These are phyloP conservation scores for Ammodytes marinus DNA, from an alignment of 2,113 vertebrate genomes.

Conservation along the genomic window DNA sequence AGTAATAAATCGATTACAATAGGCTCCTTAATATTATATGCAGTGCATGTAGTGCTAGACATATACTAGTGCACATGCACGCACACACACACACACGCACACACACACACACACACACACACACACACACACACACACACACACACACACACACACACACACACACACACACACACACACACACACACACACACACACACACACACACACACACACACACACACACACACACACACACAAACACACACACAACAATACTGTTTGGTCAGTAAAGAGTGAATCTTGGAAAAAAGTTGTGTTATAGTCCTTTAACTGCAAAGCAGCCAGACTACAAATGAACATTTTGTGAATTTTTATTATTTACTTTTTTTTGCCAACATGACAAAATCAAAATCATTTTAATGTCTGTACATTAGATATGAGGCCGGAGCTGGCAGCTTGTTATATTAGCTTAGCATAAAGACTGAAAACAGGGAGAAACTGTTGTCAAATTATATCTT, in stretches of 20 bases:
- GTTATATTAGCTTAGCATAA: neutral
- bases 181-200: no score
- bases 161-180: no score
- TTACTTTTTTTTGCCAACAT: neutral
- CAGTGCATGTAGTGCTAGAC: neutral
- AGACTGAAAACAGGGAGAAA: neutral
- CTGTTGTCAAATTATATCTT: no score
- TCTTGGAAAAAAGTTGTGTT: neutral
- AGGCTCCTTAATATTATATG: constrained; percentile 28
- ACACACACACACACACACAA: no score
- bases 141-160: no score
- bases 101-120: no score
- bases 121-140: no score
- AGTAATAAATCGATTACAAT: no score
- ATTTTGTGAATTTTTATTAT: neutral
- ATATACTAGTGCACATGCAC: no score
- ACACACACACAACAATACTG: neutral
- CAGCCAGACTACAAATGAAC: neutral
- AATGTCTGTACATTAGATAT: neutral
- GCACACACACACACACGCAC: no score
- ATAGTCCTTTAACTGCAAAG: neutral
- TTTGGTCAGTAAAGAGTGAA: neutral
- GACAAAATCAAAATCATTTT: no score
- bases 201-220: no score
- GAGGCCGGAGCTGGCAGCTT: neutral